These are phyloP conservation scores for Ashinkailepas kermadecensis DNA, from an alignment of 2,888 invertebrate species.

Conservation along the genomic window DNA sequence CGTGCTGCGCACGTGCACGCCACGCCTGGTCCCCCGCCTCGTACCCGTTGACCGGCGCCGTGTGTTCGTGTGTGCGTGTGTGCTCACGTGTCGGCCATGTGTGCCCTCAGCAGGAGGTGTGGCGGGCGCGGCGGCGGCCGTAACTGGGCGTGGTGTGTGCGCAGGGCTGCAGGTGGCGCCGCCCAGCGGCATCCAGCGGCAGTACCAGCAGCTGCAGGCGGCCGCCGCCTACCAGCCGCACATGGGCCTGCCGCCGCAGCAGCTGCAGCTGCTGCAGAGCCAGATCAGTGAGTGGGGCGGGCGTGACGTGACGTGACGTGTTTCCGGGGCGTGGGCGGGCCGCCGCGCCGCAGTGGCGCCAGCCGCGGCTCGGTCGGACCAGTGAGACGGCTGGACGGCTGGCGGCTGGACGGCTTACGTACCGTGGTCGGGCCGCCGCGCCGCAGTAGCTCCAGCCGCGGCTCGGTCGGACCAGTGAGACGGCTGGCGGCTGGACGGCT, in stretches of 20 bases:
- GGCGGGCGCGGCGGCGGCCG: neutral
- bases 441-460: too few relatives aligned
- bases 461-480: too few relatives aligned
- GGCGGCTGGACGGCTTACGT: too few relatives aligned
- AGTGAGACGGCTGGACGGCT: too few relatives aligned
- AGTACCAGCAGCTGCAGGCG: constrained; percentile 24
- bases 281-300: constrained; percentile 38
- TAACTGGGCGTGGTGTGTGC: neutral
- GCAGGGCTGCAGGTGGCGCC: constrained; percentile 25
- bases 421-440: too few relatives aligned
- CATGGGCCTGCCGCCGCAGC: constrained; percentile 21
- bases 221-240: constrained; percentile 24
- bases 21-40: too few relatives aligned
- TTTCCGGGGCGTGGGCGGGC: too few relatives aligned
- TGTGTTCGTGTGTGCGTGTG: neutral
- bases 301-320: too few relatives aligned
- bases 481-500: too few relatives aligned
- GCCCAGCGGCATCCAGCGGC: constrained; percentile 24
- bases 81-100: neutral
- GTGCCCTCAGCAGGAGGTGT: neutral
- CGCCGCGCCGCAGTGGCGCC: too few relatives aligned
- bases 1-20: too few relatives aligned
- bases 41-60: neutral
- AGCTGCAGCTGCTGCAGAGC: constrained; percentile 26
- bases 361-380: too few relatives aligned